Conservation (phyloP, 1,140 invertebrate species). For the Daktulosphaira vitifoliae region DNA sequence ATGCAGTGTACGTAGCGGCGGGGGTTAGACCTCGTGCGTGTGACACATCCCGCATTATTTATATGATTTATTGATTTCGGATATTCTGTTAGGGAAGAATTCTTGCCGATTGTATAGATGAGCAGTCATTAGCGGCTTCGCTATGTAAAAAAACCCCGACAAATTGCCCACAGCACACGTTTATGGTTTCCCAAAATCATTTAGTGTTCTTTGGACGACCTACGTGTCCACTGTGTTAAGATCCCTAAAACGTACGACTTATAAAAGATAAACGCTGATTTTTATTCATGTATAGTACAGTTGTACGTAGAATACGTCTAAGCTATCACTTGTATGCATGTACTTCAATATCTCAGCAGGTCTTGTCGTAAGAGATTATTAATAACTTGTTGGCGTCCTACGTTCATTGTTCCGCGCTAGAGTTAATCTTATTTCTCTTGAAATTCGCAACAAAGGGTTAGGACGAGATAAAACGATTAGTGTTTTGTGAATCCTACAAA, state of each 20-base stretch:
- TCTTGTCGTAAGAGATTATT: conserved; percentile 10
- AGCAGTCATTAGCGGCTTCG: conserved; percentile 28
- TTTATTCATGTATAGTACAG: too few species aligned
- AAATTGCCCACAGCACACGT: conserved; percentile 28
- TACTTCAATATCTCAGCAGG: conserved; percentile 28
- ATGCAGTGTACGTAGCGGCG: conserved; percentile 6
- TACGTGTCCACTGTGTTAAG: conserved; percentile 25
- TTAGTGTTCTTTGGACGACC: too few species aligned
- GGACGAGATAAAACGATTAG: too few species aligned
- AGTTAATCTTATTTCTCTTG: too few species aligned
- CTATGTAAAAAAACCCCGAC: conserved; percentile 21
- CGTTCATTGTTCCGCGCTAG: too few species aligned
- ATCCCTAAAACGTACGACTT: too few species aligned
- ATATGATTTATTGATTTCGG: conserved; percentile 23
- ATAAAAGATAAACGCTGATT: too few species aligned
- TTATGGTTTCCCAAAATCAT: too few species aligned
- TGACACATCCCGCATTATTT: conserved; percentile 10
- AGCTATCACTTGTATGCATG: not conserved
- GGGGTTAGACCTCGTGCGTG: not conserved
- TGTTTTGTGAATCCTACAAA: too few species aligned
- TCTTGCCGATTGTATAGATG: conserved; percentile 14
- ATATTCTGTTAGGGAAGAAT: conserved; percentile 21
- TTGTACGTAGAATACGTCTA: too few species aligned
- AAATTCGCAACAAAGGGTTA: conserved; percentile 17
- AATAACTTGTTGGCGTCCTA: conserved; percentile 13